Base-by-base conservation (phyloP, 92 coral and sea anemone genomes). In the Heliopora coerulea region DNA sequence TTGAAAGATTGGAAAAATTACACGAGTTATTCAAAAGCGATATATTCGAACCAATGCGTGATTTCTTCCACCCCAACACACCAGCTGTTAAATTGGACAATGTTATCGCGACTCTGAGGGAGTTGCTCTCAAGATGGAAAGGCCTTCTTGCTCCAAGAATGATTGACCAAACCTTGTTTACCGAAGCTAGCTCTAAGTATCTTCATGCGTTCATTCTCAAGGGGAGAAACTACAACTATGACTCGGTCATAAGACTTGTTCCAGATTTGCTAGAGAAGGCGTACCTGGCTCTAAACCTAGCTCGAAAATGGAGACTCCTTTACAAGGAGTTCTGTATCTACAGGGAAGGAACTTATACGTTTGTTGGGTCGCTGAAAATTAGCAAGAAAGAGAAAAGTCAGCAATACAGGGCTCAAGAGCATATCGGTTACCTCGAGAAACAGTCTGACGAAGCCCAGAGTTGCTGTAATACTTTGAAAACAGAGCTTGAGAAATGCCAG, bases 191-290 rank as follows among this genome's bases (percentile, higher is more conserved):
- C 56, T 83, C 88, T 3, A 91, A 87, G 26, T 84, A 85, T 23
- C 80, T 89, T 49, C 84, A 87, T 31, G 87, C 93, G 9, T 69
- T 89, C 59, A 82, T 85, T 29, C 82, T 92, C 56, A 83, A 89
- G 30, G 88, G 91, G 26, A 76, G 93, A 31, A 84, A 87, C 30
- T 96, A 87, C 65, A 91, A 92, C 52, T 92, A 78, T 33, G 97
- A 92, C 54, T 75, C 86, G 3, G 92, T 92, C 50, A 62, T 92
- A 40, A 78, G 97, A 49, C 67, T 92, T 5, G 79, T 92, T 77
- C 97, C 97, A 2, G 97, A 92, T 73, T 41, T 92, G 30, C 62
- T 84, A n/a, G 96, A 87, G 81, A 92, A 92, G 44, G 97, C 96
- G 4, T 85, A 85, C 62, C 90, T 89, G 82, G 91, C 96, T 9